Base-by-base conservation (phyloP, 1,140 invertebrate species). In the Trichonephila clavata region DNA sequence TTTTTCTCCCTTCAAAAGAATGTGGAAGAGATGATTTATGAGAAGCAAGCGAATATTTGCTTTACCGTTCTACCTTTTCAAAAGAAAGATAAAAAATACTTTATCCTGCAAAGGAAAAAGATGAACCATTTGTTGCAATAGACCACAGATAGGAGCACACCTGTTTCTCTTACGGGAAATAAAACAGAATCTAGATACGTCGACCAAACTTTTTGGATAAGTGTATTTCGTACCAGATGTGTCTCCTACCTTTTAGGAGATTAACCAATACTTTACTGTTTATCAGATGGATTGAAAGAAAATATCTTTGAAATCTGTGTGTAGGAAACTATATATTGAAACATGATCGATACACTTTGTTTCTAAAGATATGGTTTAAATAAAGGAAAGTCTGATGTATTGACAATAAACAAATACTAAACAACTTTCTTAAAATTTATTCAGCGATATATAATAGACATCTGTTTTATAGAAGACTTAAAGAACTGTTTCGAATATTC, bases 231-330 rank as follows among this genome's bases (percentile, higher is more conserved):
- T 71, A 7, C 50, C 18, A 59, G 21, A 59, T 84, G 43, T 21
- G 43, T 21, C 43, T 59, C n/a, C 18, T 21, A n/a, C 39, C 43
- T 84, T 84, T 84, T 84, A 84, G 81, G 10, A 59, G 43, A 84
- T 84, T 84, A 84, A 84, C 81, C 81, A n/a, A 84, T 84, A 50
- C 20, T 21, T 84, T 84, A 32, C 20, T 3, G 43, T 13, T 84
- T 84, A 84, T 84, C 81, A 43, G 39, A 59, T 50, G 10, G 68
- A 71, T 27, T 4, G 10, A 71, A 71, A 57, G 24, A 2, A 21
- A 50, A 83, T 50, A 57, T 24, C 80, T 14, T 7, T 83, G 14
- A 16, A 83, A 10, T 50, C 43, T 50, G 2, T 50, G 43, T 50
- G 43, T 10, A 5, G 43, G 0, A 10, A 6, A 50, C 8, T 10